Base-by-base conservation (phyloP, 1,140 invertebrate genomes). In the Scylla paramamosain region DNA sequence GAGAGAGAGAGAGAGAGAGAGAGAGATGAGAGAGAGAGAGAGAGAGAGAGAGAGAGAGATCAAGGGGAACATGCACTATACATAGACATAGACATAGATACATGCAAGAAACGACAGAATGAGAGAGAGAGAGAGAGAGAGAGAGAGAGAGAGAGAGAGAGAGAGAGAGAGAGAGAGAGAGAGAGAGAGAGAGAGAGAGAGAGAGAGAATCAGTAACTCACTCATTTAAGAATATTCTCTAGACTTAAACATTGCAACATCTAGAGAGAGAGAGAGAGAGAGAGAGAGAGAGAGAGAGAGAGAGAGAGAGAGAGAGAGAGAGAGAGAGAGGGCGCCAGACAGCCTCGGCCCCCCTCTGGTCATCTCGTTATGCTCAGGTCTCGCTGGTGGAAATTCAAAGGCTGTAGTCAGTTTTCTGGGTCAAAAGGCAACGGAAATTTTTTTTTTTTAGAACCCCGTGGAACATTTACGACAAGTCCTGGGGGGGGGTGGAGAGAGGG, bases 241-340 rank as follows among this genome's bases (percentile, higher is more conserved):
- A 39, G 39, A 2, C 1, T 39, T 39, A 39, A 39, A 39, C 39
- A 39, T 39, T 39, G 39, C 39, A 6, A 39, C 39, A 39, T 39
- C 39, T 2, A n/a, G 67, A n/a, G 20, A 77, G 67, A 25, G 52
- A 59, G 52, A 59, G 52, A 59, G 20, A 77, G 52, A 59, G 67
- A n/a, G 67, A 77, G 67, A 77, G 67, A 25, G 52, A 59, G 52
- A 59, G 52, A 59, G 20, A 77, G 52, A 59, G 67, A n/a, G 67
- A 77, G 67, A 77, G 67, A 77, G 67, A 77, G 67, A 77, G 67
- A 77, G 67, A 77, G 67, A 77, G 67, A 77, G 67, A 77, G 67
- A 77, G 67, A 77, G 67, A 77, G 67, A 25, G 12, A 77, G 20
- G n/a, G 52, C 52, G 52, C 52, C 52, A 59, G 12, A 59, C 52